A percentile compares a stretch with the other conserved stretches of the same genome.
Conservation (phyloP, 2,113 vertebrate genomes). For the Rhabdornis inornatus region DNA sequence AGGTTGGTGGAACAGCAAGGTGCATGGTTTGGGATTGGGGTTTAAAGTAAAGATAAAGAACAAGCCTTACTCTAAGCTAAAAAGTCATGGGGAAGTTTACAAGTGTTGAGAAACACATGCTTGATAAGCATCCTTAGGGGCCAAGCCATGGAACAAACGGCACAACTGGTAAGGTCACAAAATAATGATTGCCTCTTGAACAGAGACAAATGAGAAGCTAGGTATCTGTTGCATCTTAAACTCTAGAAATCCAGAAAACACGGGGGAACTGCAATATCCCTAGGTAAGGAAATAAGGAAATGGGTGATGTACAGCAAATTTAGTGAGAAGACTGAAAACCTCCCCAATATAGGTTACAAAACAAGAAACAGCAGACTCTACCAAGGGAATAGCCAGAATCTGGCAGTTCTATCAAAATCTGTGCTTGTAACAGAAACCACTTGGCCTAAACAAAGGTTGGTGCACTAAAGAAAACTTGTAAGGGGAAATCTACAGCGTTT, state of each 20-base stretch:
- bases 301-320: background rate
- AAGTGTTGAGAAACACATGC: background rate
- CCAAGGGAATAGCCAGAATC: background rate
- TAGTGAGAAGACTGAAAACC: background rate
- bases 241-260: background rate
- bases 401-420: background rate
- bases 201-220: background rate
- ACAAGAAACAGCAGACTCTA: background rate
- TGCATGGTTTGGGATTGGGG: rapidly evolving
- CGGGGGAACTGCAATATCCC: background rate
- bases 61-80: background rate
- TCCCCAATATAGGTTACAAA: background rate
- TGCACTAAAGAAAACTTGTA: background rate
- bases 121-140: background rate
- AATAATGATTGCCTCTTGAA: background rate
- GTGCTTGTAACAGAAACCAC: background rate
- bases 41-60: background rate
- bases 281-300: background rate
- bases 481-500: background rate
- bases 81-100: background rate
- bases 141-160: background rate
- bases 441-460: background rate
- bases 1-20: background rate
- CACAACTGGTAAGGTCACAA: background rate
- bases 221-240: background rate